Base-by-base conservation (phyloP, 2,797 vertebrate genomes). In the Mus spretus region DNA sequence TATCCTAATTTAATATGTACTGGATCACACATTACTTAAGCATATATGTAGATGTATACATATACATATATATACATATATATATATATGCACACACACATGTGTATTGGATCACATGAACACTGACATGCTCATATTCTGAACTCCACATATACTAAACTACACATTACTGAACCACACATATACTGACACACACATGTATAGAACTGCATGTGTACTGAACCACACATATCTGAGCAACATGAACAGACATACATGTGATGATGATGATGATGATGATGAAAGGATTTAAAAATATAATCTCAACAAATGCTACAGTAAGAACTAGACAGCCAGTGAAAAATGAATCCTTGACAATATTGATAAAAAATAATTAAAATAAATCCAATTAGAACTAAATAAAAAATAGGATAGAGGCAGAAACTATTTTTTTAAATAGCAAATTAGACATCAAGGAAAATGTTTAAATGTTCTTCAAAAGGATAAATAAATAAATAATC, bases 391-490 rank as follows among this genome's bases (percentile, higher is more conserved):
- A 84, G 13, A 84, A 15, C 28, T 80, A 59, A 82, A 67, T 17
- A 80, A 94, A 53, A 55, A 24, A 37, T 28, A 92, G 26, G 9
- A 80, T 8, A 34, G 12, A 89, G 15, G 3, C 4, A 78, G 31
- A 47, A 37, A 74, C 34, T 82, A 65, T 19, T 74, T 65, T 65
- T 65, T 65, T 31, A 80, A 77, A 72, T 83, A 7, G 34, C 12
- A 22, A 89, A 88, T 81, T 89, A 17, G 26, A 90, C 94, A 70
- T 75, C 34, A 55, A 77, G 44, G 67, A 70, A 94, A 85, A 34
- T 0, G 2, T 89, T 89, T 79, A 55, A 91, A 70, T 88, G 13
- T 63, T 75, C n/a, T 88, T 95, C 26, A 47, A 87, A 57, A 80
- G 15, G 74, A 24, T 82, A 24, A 44, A 34, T 44, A 80, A 85